Conservation (phyloP, 1,140 invertebrate species). For the Archegozetes longisetosus region DNA sequence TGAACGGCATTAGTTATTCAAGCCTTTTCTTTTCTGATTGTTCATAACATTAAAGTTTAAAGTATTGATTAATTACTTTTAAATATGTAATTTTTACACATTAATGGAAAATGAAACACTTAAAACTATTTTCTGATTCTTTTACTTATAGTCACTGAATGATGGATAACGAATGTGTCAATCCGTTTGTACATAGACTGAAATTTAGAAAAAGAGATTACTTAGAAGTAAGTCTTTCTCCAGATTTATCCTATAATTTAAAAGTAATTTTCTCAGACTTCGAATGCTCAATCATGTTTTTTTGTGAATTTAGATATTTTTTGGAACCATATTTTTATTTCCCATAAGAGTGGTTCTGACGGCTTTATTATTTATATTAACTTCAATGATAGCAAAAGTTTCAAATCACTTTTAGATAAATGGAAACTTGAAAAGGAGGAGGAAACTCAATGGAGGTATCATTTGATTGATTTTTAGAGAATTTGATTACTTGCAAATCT, state of each 20-base stretch:
- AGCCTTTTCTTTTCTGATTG: too few species aligned
- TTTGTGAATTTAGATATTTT: too few species aligned
- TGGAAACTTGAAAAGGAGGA: neutral
- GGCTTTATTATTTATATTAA: neutral
- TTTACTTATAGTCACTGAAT: too few species aligned
- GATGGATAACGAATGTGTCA: constrained; percentile 1
- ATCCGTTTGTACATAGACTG: constrained; percentile 7
- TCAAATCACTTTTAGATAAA: neutral
- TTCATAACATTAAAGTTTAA: too few species aligned
- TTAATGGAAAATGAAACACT: too few species aligned
- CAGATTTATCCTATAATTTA: too few species aligned
- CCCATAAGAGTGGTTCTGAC: neutral
- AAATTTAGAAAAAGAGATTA: neutral
- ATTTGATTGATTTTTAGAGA: neutral
- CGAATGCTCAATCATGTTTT: too few species aligned
- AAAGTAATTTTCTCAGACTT: too few species aligned
- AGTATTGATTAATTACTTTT: too few species aligned
- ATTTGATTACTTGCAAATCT: neutral
- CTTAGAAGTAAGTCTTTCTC: neutral
- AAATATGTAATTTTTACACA: too few species aligned
- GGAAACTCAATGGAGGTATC: constrained; percentile 4
- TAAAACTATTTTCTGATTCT: too few species aligned
- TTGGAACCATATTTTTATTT: constrained; percentile 7
- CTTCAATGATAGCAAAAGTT: constrained; percentile 1
- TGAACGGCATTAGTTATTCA: too few species aligned